These are phyloP conservation scores for Eptesicus fuscus DNA, from an alignment of 2,113 vertebrate genomes.

Conservation along the genomic window DNA sequence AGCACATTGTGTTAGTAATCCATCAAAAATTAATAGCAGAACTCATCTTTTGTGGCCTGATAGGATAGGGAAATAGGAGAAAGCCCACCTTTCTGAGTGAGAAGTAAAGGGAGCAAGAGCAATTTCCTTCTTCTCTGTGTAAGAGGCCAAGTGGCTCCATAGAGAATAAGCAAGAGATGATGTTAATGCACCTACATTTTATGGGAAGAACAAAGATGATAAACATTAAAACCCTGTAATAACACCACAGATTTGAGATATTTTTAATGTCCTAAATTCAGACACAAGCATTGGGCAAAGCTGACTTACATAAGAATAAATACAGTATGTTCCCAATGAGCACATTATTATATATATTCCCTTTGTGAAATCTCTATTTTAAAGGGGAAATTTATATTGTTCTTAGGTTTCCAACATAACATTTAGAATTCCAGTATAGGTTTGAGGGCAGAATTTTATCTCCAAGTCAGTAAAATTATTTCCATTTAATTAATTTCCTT, in stretches of 20 bases:
- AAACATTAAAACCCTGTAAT: background rate
- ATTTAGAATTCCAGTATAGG: background rate
- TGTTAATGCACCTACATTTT: background rate
- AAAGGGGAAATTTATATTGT: background rate
- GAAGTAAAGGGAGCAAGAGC: background rate
- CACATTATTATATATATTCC: background rate
- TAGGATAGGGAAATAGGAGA: background rate
- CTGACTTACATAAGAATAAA: background rate
- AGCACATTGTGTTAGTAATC: background rate
- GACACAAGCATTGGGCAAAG: background rate
- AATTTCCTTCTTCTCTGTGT: background rate
- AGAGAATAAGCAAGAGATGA: background rate
- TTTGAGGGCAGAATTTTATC: background rate
- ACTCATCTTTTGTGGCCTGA: background rate
- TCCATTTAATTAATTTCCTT: conserved; percentile 30
- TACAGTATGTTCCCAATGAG: background rate
- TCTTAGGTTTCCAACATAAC: conserved; percentile 1
- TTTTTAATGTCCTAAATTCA: background rate
- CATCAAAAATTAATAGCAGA: background rate
- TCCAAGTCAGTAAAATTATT: conserved; percentile 13
- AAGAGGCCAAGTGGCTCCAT: background rate
- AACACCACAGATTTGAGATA: background rate
- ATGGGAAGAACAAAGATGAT: background rate
- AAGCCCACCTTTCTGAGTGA: background rate
- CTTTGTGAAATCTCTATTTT: background rate